phyloP scores from a whole-genome alignment of 2,113 vertebrate genomes.

The Epinephelus moara region DNA sequence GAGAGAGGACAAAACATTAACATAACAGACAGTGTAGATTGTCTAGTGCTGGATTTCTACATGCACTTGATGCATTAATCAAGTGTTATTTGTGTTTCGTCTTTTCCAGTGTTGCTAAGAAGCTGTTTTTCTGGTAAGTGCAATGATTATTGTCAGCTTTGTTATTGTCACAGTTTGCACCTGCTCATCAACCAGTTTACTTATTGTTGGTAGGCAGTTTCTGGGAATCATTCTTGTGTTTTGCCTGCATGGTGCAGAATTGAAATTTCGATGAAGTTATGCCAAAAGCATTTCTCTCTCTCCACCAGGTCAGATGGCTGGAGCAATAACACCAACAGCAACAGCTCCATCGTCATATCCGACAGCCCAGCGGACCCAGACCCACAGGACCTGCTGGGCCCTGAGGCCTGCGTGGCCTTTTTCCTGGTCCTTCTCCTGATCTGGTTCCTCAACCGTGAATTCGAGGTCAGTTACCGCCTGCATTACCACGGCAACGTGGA shows the following conservation, averaged over 20 bases:
- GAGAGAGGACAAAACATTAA: neutral
- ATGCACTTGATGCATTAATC: slow-evolving; percentile 14
- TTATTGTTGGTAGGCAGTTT: neutral
- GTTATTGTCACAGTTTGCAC: neutral
- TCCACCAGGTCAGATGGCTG: slow-evolving; percentile 58
- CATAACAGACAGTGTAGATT: neutral
- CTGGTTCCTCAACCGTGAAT: slow-evolving; percentile 98
- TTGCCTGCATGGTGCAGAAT: neutral
- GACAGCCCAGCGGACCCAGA: slow-evolving; percentile 85
- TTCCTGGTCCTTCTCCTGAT: slow-evolving; percentile 94
- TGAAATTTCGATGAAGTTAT: neutral
- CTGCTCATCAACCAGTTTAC: neutral
- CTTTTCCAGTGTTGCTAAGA: slow-evolving; percentile 71
- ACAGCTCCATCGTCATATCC: slow-evolving; percentile 66
- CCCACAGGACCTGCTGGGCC: slow-evolving; percentile 83
- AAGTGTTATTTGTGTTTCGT: slow-evolving; percentile 24
- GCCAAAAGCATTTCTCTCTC: neutral
- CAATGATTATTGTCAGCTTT: neutral
- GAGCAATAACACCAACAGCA: slow-evolving; percentile 57
- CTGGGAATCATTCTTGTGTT: neutral
- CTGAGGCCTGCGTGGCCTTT: slow-evolving; percentile 90
- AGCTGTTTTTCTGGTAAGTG: slow-evolving; percentile 76
- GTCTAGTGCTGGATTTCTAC: neutral
- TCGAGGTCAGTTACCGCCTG: slow-evolving; percentile 97
- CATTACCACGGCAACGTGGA: slow-evolving; percentile 98